Conservation (phyloP, 2,797 vertebrate species). For the Gallirallus australis region DNA sequence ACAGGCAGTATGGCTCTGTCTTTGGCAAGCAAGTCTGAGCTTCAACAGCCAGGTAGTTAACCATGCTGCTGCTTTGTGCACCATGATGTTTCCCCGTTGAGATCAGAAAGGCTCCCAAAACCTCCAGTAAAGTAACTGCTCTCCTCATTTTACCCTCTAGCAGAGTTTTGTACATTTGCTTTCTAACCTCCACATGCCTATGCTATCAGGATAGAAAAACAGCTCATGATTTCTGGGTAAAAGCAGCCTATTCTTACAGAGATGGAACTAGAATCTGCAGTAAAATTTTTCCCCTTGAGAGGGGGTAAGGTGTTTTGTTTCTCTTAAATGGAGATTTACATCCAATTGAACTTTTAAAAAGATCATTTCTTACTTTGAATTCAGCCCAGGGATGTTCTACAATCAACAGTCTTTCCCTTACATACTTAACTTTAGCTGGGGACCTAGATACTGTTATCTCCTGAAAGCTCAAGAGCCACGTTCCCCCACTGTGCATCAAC, state of each 20-base stretch:
- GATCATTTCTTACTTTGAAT: neutral
- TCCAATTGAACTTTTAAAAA: neutral
- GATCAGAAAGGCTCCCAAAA: neutral
- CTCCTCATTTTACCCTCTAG: neutral
- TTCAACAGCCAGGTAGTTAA: neutral
- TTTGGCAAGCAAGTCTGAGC: neutral
- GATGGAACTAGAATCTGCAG: neutral
- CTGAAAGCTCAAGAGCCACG: neutral
- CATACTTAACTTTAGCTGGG: neutral
- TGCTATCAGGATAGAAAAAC: neutral
- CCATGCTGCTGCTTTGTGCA: neutral
- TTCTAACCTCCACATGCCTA: neutral
- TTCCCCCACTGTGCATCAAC: neutral
- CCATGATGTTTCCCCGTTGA: neutral
- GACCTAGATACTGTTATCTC: neutral
- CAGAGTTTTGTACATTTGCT: neutral
- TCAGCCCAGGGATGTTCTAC: neutral
- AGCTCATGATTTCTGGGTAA: neutral
- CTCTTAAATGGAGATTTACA: neutral
- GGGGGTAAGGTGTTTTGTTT: neutral
- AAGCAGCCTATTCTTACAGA: neutral
- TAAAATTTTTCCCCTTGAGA: neutral
- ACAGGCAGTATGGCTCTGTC: rapidly evolving
- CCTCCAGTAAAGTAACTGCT: neutral
- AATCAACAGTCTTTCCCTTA: neutral